Base-by-base conservation (phyloP, 2,888 invertebrate species). In the Cosmia pyralina region DNA sequence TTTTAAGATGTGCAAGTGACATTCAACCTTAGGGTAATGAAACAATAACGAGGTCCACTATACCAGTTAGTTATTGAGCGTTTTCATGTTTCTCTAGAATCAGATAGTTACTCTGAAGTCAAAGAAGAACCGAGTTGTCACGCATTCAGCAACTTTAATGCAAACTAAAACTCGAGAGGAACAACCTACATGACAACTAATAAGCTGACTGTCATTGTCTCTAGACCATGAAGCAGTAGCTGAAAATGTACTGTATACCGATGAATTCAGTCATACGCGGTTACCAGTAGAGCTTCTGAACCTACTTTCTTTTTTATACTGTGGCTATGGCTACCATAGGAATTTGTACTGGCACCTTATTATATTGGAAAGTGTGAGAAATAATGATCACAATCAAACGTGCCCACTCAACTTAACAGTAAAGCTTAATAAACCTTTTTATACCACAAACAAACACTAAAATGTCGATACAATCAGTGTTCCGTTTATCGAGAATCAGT, bases 301-400 rank as follows among this genome's bases (percentile, higher is more conserved):
- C 11, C 0, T 59, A 28, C 28, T 28, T 28, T 28, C 13, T 6
- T 34, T 44, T 50, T 1, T 11, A 58, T 50, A 68, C 50, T 48
- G 60, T 79, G 79, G n/a, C 6, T 28, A 5, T 13, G 0, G 15
- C 50, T 62, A 55, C 63, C 53, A 55, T 67, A 66, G 70, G 81
- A 82, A 84, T 85, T 67, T 71, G 68, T 87, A 88, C 87, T 84
- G 71, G 74, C 71, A 73, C 65, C 83, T 84, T 83, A 85, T 85
- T 86, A 86, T 72, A 79, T 83, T 78, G 71, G 75, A 77, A 86
- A 85, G 79, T 82, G 86, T 83, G 84, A 75, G 81, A 81, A 75
- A 73, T 84, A 76, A 86, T 77, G 68, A 82, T 83, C 66, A 83
- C 70, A 77, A 74, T 83, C 75, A 69, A 72, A 53, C 53, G 67